Percentiles rank a stretch among this genome's conserved stretches.
These are phyloP conservation scores for Caenorhabditis sp. DNA, from an alignment of 2,888 invertebrate genomes.

Conservation along the genomic window DNA sequence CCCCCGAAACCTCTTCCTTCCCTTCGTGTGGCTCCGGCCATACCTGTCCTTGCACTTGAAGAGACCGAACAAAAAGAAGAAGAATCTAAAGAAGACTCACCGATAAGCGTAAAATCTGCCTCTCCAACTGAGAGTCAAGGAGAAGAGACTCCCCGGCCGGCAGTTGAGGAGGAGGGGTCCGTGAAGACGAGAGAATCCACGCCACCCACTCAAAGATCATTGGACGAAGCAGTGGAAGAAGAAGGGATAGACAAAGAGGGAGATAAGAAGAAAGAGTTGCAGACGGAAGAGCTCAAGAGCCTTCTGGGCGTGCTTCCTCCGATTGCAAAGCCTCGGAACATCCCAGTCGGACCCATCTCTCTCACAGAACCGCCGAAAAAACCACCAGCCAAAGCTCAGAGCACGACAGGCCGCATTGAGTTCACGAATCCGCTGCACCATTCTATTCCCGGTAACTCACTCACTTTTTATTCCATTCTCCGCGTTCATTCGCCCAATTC, in stretches of 20 bases:
- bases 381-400: too few species aligned
- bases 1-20: too few species aligned
- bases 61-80: not conserved
- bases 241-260: constrained; percentile 7
- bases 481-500: too few species aligned
- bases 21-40: too few species aligned
- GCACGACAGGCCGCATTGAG: constrained; percentile 19
- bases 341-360: constrained; percentile 18
- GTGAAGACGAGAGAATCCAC: constrained; percentile 1
- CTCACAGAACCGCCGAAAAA: too few species aligned
- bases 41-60: too few species aligned
- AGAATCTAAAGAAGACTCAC: not conserved
- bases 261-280: not conserved
- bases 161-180: not conserved
- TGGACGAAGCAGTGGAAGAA: constrained; percentile 16
- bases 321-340: constrained; percentile 57
- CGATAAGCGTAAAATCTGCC: too few species aligned
- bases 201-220: constrained; percentile 18
- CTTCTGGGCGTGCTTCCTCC: constrained; percentile 59
- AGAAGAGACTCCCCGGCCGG: constrained; percentile 4
- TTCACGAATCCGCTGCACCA: constrained; percentile 74
- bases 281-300: constrained; percentile 24
- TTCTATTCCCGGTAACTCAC: constrained; percentile 73
- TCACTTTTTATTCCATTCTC: not conserved
- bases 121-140: too few species aligned